phyloP scores from a whole-genome alignment of 2,113 vertebrate species.

The Ranitomeya variabilis region DNA sequence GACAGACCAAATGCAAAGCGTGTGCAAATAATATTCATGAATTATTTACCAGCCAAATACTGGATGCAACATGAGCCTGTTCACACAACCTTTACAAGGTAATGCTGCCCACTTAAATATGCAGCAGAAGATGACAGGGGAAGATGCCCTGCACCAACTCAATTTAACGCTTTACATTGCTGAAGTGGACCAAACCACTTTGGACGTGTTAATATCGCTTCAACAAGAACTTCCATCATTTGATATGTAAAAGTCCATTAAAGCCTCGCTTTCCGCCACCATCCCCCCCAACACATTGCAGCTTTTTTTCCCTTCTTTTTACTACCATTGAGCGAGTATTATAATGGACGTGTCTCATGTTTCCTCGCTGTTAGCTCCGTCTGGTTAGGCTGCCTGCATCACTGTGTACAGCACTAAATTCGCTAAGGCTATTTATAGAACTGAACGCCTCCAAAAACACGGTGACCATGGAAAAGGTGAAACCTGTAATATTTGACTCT shows the following conservation, averaged over 20 bases:
- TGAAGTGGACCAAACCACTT: not conserved
- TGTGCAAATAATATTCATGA: conserved; percentile 37
- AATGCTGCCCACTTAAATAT: not conserved
- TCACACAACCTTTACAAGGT: conserved; percentile 6
- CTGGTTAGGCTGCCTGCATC: conserved; percentile 46
- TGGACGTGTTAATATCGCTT: conserved; percentile 7
- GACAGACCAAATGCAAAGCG: conserved; percentile 38
- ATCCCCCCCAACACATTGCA: not conserved
- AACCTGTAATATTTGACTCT: conserved; percentile 11
- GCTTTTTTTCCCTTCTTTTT: not conserved
- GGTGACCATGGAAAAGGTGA: conserved; percentile 32
- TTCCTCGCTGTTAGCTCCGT: conserved; percentile 35
- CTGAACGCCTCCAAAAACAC: conserved; percentile 37
- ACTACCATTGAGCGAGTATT: conserved; percentile 5
- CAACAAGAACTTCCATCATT: not conserved
- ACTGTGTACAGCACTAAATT: conserved; percentile 30
- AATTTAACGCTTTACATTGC: not conserved
- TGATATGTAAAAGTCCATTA: conserved; percentile 15
- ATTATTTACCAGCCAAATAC: conserved; percentile 17
- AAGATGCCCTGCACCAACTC: conserved; percentile 5
- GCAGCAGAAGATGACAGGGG: not conserved
- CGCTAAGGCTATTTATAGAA: conserved; percentile 46
- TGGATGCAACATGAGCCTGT: conserved; percentile 8
- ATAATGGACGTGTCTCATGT: conserved; percentile 46
- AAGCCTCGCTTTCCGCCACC: not conserved